Evolutionary conservation across 2,797 vertebrate species (phyloP).

Genomic region (Cheirogaleus major): DNA sequence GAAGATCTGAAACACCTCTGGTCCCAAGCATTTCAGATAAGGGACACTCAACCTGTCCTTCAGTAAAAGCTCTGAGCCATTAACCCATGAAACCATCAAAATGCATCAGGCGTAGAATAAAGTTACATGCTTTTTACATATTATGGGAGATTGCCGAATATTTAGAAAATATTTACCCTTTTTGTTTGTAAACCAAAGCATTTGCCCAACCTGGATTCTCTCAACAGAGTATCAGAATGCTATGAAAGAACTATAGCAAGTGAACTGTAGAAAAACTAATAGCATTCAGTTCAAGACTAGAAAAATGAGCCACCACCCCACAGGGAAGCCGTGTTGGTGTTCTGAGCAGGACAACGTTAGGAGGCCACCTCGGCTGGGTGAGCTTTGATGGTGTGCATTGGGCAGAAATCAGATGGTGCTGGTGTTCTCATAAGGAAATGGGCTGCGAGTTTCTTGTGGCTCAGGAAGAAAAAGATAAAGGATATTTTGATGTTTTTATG

Average conservation of each 20-base stretch:
- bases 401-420: neutral
- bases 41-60: slow-evolving; percentile 47
- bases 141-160: neutral
- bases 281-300: neutral
- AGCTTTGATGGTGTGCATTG: neutral
- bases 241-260: neutral
- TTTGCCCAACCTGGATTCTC: neutral
- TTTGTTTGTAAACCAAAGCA: neutral
- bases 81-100: slow-evolving; percentile 74
- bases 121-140: slow-evolving; percentile 59
- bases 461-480: slow-evolving; percentile 66
- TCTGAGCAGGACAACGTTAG: neutral
- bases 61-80: slow-evolving; percentile 69
- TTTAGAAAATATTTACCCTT: slow-evolving; percentile 1
- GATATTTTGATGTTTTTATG: slow-evolving; percentile 81
- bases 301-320: neutral
- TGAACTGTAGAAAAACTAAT: neutral
- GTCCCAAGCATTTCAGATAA: neutral
- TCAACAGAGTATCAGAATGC: neutral
- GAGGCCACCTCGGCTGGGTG: fast-evolving
- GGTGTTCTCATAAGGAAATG: slow-evolving; percentile 71
- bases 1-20: neutral
- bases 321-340: neutral
- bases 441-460: slow-evolving; percentile 25
- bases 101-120: slow-evolving; percentile 60